A percentile compares a stretch with the other conserved stretches of the same genome.
Evolutionary conservation across 1,140 invertebrate genomes (phyloP).

Genomic region (Diplogasteroides magnus): DNA sequence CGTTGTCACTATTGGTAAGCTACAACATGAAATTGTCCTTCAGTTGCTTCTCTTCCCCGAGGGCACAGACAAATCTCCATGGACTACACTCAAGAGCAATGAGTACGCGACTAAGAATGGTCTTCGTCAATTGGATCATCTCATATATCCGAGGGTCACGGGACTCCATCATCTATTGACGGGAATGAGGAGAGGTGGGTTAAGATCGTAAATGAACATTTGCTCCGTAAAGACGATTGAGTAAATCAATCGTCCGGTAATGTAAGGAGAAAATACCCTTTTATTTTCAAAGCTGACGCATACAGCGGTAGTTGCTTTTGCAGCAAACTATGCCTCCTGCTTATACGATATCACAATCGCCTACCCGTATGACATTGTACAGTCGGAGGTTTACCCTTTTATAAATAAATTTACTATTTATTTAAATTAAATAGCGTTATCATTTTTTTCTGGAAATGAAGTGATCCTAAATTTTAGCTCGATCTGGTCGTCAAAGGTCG

Average conservation of each 20-base stretch:
- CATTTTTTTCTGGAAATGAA: too few species aligned
- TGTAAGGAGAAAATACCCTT: too few species aligned
- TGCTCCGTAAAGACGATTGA: too few species aligned
- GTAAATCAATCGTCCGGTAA: too few species aligned
- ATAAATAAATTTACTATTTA: slow-evolving; percentile 43
- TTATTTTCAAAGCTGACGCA: too few species aligned
- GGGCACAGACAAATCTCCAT: slow-evolving; percentile 74
- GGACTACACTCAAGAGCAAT: slow-evolving; percentile 56
- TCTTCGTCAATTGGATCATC: slow-evolving; percentile 40
- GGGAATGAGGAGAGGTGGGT: slow-evolving; percentile 50
- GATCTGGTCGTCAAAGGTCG: slow-evolving; percentile 47
- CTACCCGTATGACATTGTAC: slow-evolving; percentile 69
- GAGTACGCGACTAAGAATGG: slow-evolving; percentile 49
- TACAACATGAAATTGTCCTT: slow-evolving; percentile 35
- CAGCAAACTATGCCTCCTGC: slow-evolving; percentile 65
- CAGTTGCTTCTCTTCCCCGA: slow-evolving; percentile 77
- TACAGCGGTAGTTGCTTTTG: too few species aligned
- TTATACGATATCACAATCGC: slow-evolving; percentile 75
- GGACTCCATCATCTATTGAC: slow-evolving; percentile 51
- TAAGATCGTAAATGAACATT: slow-evolving; percentile 7
- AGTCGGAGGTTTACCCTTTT: slow-evolving; percentile 65
- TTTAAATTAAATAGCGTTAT: too few species aligned
- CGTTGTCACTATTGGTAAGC: slow-evolving; percentile 4
- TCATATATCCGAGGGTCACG: slow-evolving; percentile 50
- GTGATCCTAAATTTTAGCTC: slow-evolving; percentile 11